Evolutionary conservation across 2,113 vertebrate species (phyloP), one percentile per base, ranked within the genome.

Genomic region (Toxotes chatareus): DNA sequence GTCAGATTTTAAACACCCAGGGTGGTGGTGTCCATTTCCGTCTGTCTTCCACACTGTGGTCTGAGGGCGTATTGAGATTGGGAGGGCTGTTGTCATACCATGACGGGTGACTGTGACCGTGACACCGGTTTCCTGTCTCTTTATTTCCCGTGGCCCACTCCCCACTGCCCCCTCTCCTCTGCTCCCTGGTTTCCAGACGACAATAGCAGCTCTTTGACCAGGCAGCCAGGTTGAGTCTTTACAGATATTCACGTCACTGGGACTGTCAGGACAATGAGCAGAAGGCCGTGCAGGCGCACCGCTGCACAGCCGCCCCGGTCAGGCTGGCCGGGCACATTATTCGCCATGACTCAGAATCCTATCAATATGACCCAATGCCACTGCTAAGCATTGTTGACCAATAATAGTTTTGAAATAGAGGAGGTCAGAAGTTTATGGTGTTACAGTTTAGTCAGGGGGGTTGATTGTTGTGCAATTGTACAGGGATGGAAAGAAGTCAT

Each of bases 81-180:
- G 82, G 74, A 76, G 86, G 80, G 69, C 40, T 73, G 86, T 62
- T 73, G 85, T 85, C 79, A 79, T 76, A 85, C 79, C 4, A 7
- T 82, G 69, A 85, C 60, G 86, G 82, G 84, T 87, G 86, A 88
- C 86, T 88, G 81, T 89, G 92, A 92, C 93, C 89, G 32, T 92
- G 92, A 92, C 89, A 87, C 78, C 72, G 14, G 86, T 70, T 93
- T 94, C 93, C 93, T 91, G 92, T 89, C 88, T 86, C 79, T 86
- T 76, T 75, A 79, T 86, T 91, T 92, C 88, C 88, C 40, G 69
- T 49, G 40, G 27, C 64, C 74, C 78, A 38, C 5, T 49, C 76
- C 73, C 47, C 8, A 0, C 42, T 21, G 53, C 64, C 76, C 47
- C 51, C 4, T 36, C 67, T 64, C 9, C 69, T 62, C 51, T 55